Percentiles rank a stretch among this genome's conserved stretches.
Conservation (phyloP, 2,113 vertebrate genomes). For the Hemiprocne comata region DNA sequence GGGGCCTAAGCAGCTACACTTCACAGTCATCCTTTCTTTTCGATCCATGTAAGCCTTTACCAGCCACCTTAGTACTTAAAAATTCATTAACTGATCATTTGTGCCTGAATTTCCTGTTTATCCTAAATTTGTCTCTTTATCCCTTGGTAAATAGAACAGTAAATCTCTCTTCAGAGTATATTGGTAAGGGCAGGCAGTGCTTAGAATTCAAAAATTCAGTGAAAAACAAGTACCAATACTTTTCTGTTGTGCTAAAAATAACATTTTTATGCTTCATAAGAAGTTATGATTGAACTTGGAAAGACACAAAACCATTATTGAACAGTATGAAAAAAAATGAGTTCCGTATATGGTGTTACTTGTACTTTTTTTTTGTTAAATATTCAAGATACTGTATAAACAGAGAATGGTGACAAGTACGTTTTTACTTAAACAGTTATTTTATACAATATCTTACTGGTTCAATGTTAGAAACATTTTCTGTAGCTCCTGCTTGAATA, state of each 20-base stretch:
- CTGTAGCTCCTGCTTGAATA: rapidly evolving
- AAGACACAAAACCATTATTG: neutral
- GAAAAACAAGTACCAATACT: neutral
- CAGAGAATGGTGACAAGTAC: neutral
- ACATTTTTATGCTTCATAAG: neutral
- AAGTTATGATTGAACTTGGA: neutral
- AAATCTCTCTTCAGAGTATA: neutral
- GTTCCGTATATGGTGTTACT: neutral
- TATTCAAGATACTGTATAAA: neutral
- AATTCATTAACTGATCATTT: neutral
- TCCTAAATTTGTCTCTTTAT: neutral
- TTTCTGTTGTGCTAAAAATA: neutral
- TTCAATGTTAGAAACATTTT: neutral
- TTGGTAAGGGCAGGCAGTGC: neutral
- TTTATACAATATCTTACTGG: neutral
- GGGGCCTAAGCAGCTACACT: neutral
- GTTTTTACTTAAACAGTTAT: neutral
- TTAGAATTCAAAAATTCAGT: neutral
- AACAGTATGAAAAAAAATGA: neutral
- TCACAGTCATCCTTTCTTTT: neutral
- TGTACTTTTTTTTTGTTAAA: neutral
- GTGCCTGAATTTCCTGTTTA: neutral
- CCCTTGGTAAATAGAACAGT: neutral
- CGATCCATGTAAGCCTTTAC: neutral
- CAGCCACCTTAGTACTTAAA: neutral